phyloP scores from a whole-genome alignment of 2,888 invertebrate species.

The Deilephila elpenor region DNA sequence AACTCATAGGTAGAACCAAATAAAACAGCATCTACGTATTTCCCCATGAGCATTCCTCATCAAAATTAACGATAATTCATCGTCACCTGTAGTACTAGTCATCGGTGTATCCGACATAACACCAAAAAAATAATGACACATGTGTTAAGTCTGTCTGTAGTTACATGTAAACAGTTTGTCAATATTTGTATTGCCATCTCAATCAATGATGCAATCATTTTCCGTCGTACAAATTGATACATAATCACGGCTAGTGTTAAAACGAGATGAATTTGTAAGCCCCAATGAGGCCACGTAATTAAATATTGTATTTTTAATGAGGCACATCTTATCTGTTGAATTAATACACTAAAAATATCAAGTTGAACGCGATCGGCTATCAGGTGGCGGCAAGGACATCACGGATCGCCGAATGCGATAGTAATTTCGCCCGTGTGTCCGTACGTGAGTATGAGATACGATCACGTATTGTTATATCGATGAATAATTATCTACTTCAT shows the following conservation, averaged over 20 bases:
- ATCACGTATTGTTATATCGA: not conserved
- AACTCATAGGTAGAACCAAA: not conserved
- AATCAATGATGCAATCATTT: not conserved
- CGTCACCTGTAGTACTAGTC: not conserved
- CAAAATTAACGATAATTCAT: not conserved
- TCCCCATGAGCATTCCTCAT: not conserved
- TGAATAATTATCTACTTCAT: not conserved
- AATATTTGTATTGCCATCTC: too few relatives aligned
- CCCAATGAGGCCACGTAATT: conserved; percentile 11
- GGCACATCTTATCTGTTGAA: not conserved
- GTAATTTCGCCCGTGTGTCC: not conserved
- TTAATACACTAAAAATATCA: conserved; percentile 15
- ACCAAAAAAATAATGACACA: not conserved
- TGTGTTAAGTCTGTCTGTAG: too few relatives aligned
- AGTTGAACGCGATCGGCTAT: conserved; percentile 1
- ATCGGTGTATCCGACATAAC: not conserved
- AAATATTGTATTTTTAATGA: conserved; percentile 13
- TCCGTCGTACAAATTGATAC: not conserved
- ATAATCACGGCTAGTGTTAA: not conserved
- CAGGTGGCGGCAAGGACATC: conserved; percentile 21
- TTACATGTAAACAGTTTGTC: too few relatives aligned
- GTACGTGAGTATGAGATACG: not conserved
- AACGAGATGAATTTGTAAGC: not conserved
- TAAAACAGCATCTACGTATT: not conserved
- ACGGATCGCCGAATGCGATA: conserved; percentile 2